Percentiles rank a stretch among this genome's conserved stretches.
phyloP scores from a whole-genome alignment of 1,140 invertebrate species.

The Pararge aegeria region DNA sequence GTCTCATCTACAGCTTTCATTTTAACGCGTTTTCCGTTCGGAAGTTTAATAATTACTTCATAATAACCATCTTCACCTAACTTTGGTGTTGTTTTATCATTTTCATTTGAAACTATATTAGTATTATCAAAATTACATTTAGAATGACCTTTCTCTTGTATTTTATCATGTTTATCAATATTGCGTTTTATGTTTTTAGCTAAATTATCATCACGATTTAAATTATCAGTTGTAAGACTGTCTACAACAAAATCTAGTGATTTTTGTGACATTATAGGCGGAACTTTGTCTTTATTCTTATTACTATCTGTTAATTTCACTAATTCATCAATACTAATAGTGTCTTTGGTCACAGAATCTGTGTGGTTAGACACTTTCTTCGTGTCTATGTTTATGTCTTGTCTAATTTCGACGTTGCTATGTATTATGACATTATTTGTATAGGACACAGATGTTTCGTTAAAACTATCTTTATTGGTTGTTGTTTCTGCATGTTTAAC shows the following conservation, averaged over 20 bases:
- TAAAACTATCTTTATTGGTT: slow-evolving; percentile 37
- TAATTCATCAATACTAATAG: not conserved
- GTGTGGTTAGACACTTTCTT: slow-evolving; percentile 24
- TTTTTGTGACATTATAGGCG: slow-evolving; percentile 68
- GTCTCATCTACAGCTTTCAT: slow-evolving; percentile 58
- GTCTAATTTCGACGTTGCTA: slow-evolving; percentile 56
- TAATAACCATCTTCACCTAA: slow-evolving; percentile 39
- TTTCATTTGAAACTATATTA: not conserved
- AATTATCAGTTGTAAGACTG: slow-evolving; percentile 48
- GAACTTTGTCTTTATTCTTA: slow-evolving; percentile 43
- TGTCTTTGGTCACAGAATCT: not conserved
- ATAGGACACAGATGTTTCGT: slow-evolving; percentile 54
- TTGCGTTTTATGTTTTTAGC: slow-evolving; percentile 31
- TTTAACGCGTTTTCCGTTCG: slow-evolving; percentile 52
- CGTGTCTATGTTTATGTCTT: slow-evolving; percentile 33
- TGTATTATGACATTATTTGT: slow-evolving; percentile 67
- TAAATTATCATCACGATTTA: slow-evolving; percentile 30
- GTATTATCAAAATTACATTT: slow-evolving; percentile 28
- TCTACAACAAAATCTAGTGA: slow-evolving; percentile 67
- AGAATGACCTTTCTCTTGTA: slow-evolving; percentile 13
- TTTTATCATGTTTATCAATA: slow-evolving; percentile 4
- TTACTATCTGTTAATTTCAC: slow-evolving; percentile 33
- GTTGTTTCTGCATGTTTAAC: slow-evolving; percentile 36
- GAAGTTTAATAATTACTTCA: slow-evolving; percentile 63
- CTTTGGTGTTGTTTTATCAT: slow-evolving; percentile 21